Base-by-base conservation (phyloP, 2,888 invertebrate genomes). In the Siphlonurus alternatus region DNA sequence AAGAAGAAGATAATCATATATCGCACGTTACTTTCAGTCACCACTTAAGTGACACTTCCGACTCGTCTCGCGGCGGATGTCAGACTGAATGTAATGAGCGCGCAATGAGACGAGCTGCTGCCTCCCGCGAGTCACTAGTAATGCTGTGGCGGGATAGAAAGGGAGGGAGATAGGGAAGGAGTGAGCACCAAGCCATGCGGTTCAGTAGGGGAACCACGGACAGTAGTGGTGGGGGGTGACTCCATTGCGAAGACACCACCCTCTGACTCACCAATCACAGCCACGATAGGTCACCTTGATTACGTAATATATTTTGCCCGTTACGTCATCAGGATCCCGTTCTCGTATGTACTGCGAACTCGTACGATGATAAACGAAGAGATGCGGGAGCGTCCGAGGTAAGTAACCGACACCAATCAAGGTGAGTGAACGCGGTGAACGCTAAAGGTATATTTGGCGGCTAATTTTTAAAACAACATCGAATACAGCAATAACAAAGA, bases 241-340 rank as follows among this genome's bases (percentile, higher is more conserved):
- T 72, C 73, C 71, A 72, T 69, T 71, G 70, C 71, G 76, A 77
- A 76, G 76, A 76, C 76, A 76, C 77, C 77, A 77, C 77, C 77
- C 77, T 71, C 74, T 77, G 76, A 77, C 70, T 77, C 77, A 77
- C 76, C 76, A 76, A 76, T 76, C 75, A 75, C 73, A 74, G 74
- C 72, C 72, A 71, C 74, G 75, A 75, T 77, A 76, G 77, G 77
- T 78, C 77, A 77, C 76, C 76, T 78, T 77, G 76, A 75, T 75
- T 76, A 75, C 75, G 75, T 76, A 75, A 76, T 63, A 59, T 63
- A 63, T 63, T 63, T 63, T 63, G 63, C 63, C 63, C 63, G 59
- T 63, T 63, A 63, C 63, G 63, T 63, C 56, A 63, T 56, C 63
- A 63, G 25, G 63, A 63, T 63, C 59, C 63, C 63, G 63, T 63